These are phyloP conservation scores for Alauda arvensis DNA, from an alignment of 2,797 vertebrate genomes.

Conservation along the genomic window DNA sequence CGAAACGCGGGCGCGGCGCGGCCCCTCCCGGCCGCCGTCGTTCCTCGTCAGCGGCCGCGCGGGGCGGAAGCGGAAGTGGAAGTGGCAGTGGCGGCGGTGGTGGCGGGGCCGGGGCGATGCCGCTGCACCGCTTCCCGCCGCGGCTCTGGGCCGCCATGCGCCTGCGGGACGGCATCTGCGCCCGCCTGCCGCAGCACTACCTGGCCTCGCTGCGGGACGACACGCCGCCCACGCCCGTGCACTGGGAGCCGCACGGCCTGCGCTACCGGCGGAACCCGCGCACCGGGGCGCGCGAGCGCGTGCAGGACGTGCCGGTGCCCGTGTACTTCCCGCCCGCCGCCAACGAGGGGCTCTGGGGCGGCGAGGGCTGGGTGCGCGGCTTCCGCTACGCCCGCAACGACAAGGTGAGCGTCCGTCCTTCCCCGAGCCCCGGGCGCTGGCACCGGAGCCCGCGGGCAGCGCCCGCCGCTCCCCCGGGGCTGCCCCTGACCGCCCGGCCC, in stretches of 20 bases:
- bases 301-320: conserved; percentile 86
- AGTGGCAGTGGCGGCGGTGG: too few relatives aligned
- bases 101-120: conserved; percentile 70
- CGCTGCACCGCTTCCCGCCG: conserved; percentile 77
- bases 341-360: conserved; percentile 88
- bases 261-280: conserved; percentile 75
- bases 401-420: conserved; percentile 75
- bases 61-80: neutral
- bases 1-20: neutral
- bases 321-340: conserved; percentile 82
- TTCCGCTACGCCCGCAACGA: conserved; percentile 84
- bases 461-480: neutral
- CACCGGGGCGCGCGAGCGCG: conserved; percentile 80
- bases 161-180: conserved; percentile 81
- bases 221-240: conserved; percentile 78
- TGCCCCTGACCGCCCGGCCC: neutral
- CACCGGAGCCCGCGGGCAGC: neutral
- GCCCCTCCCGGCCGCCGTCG: neutral
- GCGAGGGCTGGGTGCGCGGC: conserved; percentile 87
- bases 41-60: fast-evolving
- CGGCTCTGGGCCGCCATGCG: conserved; percentile 65
- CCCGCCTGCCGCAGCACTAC: conserved; percentile 86
- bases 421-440: fast-evolving
- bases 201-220: conserved; percentile 74
- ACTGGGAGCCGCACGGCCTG: conserved; percentile 81